phyloP scores from a whole-genome alignment of 2,888 invertebrate genomes.

The Nemotelus nigrinus region DNA sequence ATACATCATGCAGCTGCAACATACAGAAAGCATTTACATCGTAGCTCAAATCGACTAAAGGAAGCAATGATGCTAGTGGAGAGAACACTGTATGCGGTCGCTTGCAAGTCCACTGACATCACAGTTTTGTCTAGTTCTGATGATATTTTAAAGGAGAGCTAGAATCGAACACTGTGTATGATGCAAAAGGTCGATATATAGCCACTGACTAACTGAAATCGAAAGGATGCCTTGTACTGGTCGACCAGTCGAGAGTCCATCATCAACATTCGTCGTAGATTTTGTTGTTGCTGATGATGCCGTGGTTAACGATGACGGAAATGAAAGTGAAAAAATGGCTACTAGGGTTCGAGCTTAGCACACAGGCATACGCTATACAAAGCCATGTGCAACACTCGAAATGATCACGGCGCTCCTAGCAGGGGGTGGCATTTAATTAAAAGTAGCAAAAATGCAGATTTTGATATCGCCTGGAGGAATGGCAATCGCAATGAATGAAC shows the following conservation, averaged over 20 bases:
- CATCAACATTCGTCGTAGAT: neutral
- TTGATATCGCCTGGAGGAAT: neutral
- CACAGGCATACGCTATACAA: neutral
- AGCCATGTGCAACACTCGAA: conserved; percentile 10
- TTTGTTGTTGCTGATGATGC: conserved; percentile 9
- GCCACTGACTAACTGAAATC: neutral
- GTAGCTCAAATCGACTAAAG: neutral
- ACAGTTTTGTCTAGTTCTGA: conserved; percentile 8
- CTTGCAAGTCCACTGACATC: neutral
- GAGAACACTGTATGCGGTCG: neutral
- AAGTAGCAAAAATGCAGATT: conserved; percentile 33
- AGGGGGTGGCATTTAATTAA: conserved; percentile 43
- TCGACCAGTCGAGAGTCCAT: neutral
- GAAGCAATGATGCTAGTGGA: neutral
- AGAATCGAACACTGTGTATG: no score
- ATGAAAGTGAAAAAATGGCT: neutral
- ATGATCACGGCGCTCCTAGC: conserved; percentile 27
- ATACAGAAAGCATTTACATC: conserved; percentile 1
- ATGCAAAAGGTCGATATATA: no score
- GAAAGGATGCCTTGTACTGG: neutral
- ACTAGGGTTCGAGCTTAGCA: conserved; percentile 4
- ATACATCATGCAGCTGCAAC: conserved; percentile 5
- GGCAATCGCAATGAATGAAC: neutral
- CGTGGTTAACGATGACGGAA: conserved; percentile 1
- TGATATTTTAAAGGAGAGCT: neutral